Evolutionary conservation across 2,797 vertebrate species (phyloP).

Genomic region (Synaphobranchus kaupii): DNA sequence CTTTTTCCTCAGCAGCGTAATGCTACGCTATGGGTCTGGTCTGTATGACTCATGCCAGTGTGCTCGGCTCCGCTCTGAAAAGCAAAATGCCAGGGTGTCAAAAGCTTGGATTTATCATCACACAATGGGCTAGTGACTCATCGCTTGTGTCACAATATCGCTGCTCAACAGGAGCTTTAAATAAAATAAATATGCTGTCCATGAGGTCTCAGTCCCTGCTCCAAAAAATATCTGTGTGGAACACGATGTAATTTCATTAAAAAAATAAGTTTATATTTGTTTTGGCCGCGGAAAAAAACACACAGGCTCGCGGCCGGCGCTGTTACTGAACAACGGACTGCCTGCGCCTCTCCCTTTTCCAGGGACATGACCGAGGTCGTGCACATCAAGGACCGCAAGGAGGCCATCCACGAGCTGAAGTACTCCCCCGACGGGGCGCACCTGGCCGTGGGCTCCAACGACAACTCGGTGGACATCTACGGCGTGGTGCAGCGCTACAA

Average conservation of each 20-base stretch:
- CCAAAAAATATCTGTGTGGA: not conserved
- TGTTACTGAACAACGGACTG: not conserved
- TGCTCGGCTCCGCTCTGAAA: not conserved
- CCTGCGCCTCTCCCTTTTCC: constrained; percentile 24
- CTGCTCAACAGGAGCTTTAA: not conserved
- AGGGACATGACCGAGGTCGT: constrained; percentile 99
- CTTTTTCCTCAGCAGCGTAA: not conserved
- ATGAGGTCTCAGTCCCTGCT: not conserved
- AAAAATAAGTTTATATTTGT: not conserved
- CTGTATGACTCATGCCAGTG: not conserved
- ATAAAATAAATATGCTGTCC: not conserved
- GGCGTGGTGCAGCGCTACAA: constrained; percentile 96
- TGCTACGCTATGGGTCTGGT: not conserved
- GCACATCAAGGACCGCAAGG: constrained; percentile 98
- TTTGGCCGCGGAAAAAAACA: not conserved
- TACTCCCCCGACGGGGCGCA: constrained; percentile 94
- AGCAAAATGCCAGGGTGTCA: not conserved
- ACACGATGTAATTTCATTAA: not conserved
- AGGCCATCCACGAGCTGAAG: constrained; percentile 97
- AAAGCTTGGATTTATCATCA: not conserved
- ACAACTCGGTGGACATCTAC: constrained; percentile 93
- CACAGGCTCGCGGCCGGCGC: not conserved
- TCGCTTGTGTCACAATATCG: not conserved
- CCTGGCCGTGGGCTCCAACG: constrained; percentile 95
- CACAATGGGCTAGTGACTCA: not conserved